Conservation (phyloP, 2,797 vertebrate genomes). For the Eremophila alpestris region DNA sequence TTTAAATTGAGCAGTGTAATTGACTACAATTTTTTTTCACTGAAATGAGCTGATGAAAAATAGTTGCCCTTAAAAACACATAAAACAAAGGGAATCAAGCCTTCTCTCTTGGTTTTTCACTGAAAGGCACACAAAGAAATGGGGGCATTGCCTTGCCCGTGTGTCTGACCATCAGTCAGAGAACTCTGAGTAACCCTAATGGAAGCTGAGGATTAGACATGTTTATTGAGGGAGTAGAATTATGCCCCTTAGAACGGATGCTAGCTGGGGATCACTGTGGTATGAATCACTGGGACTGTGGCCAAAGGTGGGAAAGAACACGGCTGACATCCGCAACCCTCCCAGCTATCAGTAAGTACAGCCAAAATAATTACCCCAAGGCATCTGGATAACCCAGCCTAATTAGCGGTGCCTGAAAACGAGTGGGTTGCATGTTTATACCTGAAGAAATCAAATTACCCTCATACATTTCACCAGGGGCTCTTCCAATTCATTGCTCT, state of each 20-base stretch:
- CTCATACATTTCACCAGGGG: constrained; percentile 70
- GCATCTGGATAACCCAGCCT: constrained; percentile 71
- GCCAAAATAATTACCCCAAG: constrained; percentile 73
- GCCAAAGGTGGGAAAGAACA: constrained; percentile 71
- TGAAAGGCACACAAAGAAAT: background rate
- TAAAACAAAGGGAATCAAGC: background rate
- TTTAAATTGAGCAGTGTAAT: background rate
- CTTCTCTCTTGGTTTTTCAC: background rate
- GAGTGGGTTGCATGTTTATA: constrained; percentile 71
- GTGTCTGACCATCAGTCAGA: constrained; percentile 32
- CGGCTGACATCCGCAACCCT: constrained; percentile 58
- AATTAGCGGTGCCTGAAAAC: constrained; percentile 69
- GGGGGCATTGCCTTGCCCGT: background rate
- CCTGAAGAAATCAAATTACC: constrained; percentile 74
- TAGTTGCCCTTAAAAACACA: background rate
- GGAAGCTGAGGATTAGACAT: constrained; percentile 15
- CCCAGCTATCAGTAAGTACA: constrained; percentile 65
- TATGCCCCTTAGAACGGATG: constrained; percentile 51
- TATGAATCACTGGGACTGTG: constrained; percentile 65
- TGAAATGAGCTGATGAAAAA: background rate
- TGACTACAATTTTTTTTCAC: background rate
- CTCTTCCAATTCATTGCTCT: constrained; percentile 71
- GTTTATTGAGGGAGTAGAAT: constrained; percentile 56
- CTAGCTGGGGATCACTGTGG: constrained; percentile 31
- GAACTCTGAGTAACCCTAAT: constrained; percentile 45